These are phyloP conservation scores for Dynastes maya DNA, from an alignment of 2,888 invertebrate genomes.

Conservation along the genomic window DNA sequence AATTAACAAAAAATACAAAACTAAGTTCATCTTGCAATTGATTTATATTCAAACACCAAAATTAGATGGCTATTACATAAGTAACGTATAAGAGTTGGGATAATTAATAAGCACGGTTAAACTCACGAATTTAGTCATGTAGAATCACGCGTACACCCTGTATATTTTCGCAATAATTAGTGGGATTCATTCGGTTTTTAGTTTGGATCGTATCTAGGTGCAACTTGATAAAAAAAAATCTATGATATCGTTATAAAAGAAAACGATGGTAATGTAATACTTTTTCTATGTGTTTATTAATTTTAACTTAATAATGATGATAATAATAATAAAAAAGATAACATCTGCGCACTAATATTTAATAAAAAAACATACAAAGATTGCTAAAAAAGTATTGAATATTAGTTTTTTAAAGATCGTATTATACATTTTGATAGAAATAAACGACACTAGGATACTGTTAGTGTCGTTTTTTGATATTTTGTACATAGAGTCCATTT, in stretches of 20 bases:
- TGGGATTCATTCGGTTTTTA: background rate
- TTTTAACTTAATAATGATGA: background rate
- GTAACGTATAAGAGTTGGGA: background rate
- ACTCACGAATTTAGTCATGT: background rate
- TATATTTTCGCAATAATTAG: slow-evolving; percentile 35
- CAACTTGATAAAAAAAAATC: too few relatives aligned
- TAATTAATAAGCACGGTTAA: background rate
- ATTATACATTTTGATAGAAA: background rate
- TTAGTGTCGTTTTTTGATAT: background rate
- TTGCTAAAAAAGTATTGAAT: slow-evolving; percentile 25
- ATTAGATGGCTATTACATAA: slow-evolving; percentile 6
- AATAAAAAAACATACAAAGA: slow-evolving; percentile 22
- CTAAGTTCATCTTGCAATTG: slow-evolving; percentile 7
- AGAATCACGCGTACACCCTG: slow-evolving; percentile 14
- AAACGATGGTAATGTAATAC: slow-evolving; percentile 22
- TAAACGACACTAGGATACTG: background rate
- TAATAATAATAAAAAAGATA: background rate
- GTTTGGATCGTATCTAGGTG: slow-evolving; percentile 5
- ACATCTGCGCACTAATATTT: background rate
- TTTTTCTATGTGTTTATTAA: background rate
- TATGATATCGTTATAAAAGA: too few relatives aligned
- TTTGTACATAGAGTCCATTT: slow-evolving; percentile 12
- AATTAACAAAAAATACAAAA: background rate
- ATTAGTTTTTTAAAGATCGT: slow-evolving; percentile 5
- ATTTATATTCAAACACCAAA: background rate